Conservation (phyloP, 1,140 invertebrate genomes). For the Sesamia nonagrioides region DNA sequence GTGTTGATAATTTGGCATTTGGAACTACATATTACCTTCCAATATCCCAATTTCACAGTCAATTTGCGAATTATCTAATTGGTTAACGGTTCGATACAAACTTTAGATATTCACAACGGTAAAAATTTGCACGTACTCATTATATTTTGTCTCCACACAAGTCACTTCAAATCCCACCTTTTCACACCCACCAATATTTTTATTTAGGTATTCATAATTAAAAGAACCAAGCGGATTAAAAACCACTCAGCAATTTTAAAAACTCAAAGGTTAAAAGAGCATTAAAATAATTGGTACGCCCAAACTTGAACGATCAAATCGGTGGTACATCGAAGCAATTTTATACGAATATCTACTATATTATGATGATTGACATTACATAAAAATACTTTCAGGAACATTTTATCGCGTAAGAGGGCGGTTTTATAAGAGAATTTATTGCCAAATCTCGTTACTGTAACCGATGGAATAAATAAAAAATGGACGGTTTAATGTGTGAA, state of each 20-base stretch:
- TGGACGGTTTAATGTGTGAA: not conserved
- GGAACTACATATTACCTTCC: not conserved
- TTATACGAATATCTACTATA: not conserved
- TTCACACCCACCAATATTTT: not conserved
- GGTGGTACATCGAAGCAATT: not conserved
- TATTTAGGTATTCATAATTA: not conserved
- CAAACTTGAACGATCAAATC: conserved; percentile 5
- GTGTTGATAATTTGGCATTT: not conserved
- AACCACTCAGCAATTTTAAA: not conserved
- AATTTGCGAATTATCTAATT: not conserved
- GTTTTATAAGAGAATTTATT: conserved; percentile 42
- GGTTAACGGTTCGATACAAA: not conserved
- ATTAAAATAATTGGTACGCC: conserved; percentile 37
- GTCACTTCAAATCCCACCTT: not conserved
- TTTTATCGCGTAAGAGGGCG: conserved; percentile 35
- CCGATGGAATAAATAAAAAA: conserved; percentile 28
- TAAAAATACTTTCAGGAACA: conserved; percentile 38
- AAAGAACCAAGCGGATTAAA: not conserved
- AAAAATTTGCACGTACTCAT: too few species aligned
- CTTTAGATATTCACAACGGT: not conserved
- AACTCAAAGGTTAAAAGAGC: conserved; percentile 22
- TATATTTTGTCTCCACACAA: too few species aligned
- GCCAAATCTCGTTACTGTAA: conserved; percentile 33
- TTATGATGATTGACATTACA: not conserved
- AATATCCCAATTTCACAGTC: conserved; percentile 7